Base-by-base conservation (phyloP, 2,113 vertebrate species). In the Tragelaphus scriptus region DNA sequence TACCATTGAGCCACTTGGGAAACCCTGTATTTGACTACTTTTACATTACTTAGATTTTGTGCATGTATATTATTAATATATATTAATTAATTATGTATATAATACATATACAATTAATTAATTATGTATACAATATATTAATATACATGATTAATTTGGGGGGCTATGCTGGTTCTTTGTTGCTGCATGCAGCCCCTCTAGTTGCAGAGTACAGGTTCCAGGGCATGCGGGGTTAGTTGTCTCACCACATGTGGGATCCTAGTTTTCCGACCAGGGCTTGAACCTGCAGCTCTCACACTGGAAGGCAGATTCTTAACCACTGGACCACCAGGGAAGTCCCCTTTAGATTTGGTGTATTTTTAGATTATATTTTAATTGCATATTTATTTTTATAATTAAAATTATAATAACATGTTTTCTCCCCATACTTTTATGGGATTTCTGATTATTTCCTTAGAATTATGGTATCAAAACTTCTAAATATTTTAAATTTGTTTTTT, bases 361-460 rank as follows among this genome's bases (percentile, higher is more conserved):
- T 53, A 32, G 4, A 36, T 82, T 82, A 32, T 49, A 71, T 84
- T 90, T 59, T 87, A 82, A 61, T 63, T 85, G 53, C 44, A 61
- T 32, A 32, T 63, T 92, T 89, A 47, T 19, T 92, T 85, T 75
- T 23, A n/a, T 80, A 68, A 93, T 90, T 89, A 79, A 90, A 61
- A 40, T 47, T 28, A n/a, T 8, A 58, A 36, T 59, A 55, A 92
- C 56, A 81, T 85, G 23, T 85, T 97, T 87, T 88, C 80, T 51
- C 32, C 28, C 6, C 32, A 75, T 4, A 53, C 88, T 59, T 68
- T 58, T 28, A 8, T 19, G 11, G 40, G 15, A 85, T 90, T 56
- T 94, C 47, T 71, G 59, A 28, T 85, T 68, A 26, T 94, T 90
- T 93, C 26, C 71, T 68, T 88, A 85, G 17, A 90, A 63, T 91